Conservation (phyloP, 2,888 invertebrate genomes). For the Formica aserva region DNA sequence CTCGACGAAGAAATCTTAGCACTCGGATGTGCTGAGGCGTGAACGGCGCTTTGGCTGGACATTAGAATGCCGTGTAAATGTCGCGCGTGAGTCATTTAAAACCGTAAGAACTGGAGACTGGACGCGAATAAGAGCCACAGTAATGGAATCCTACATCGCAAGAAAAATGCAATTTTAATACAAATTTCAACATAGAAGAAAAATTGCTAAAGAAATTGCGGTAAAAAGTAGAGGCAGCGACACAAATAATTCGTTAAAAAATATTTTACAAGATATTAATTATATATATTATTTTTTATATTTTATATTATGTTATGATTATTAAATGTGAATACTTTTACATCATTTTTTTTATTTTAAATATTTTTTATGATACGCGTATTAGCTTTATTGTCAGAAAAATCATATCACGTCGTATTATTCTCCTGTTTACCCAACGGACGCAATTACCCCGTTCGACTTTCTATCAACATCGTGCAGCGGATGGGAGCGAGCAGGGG, state of each 20-base stretch:
- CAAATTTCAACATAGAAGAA: background rate
- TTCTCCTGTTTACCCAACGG: slow-evolving; percentile 4
- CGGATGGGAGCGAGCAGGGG: slow-evolving; percentile 13
- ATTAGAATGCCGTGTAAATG: background rate
- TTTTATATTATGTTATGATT: background rate
- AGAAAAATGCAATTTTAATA: background rate
- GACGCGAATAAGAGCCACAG: background rate
- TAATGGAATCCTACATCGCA: background rate
- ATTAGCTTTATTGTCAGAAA: background rate
- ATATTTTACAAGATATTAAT: background rate
- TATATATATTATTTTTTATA: background rate
- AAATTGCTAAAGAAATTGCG: background rate
- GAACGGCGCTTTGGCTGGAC: background rate
- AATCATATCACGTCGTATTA: too few relatives aligned
- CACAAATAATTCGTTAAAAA: background rate
- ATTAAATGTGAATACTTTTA: background rate
- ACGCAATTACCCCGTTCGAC: slow-evolving; percentile 1
- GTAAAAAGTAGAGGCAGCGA: background rate
- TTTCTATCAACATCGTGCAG: slow-evolving; percentile 11
- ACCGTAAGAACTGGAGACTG: background rate
- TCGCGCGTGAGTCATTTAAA: slow-evolving; percentile 13
- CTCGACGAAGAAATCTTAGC: background rate
- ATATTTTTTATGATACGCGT: background rate
- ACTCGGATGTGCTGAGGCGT: background rate
- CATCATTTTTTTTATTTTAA: background rate